Base-by-base conservation (phyloP, 2,888 invertebrate species). In the Ichneumon xanthorius region DNA sequence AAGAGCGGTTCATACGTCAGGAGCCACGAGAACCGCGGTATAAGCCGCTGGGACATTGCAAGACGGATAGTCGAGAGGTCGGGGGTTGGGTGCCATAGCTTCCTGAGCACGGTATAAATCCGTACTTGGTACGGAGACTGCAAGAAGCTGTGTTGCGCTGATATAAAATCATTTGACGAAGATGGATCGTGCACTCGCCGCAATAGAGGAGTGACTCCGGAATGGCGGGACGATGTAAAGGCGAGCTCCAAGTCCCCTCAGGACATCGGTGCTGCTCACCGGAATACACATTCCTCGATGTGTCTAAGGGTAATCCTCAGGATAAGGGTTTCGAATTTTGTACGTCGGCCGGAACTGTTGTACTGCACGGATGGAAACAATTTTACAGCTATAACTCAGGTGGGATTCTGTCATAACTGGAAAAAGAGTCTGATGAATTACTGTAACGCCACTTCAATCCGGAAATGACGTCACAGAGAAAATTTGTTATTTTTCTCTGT, bases 141-240 rank as follows among this genome's bases (percentile, higher is more conserved):
- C 72, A 65, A 80, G 82, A 82, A 82, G 81, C 82, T 82, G 85
- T 80, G 80, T 76, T 50, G 48, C 71, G 75, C 82, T 80, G 85
- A 85, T 82, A 85, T 85, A 85, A 85, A 82, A 85, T 85, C 82
- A 80, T 82, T 79, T 82, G 85, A 85, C 82, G 63, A 82, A 85
- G 82, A 85, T 80, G 67, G 82, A 85, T 85, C 76, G 85, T 68
- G 70, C 76, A 82, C 80, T 85, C 82, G 76, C 76, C 80, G 71
- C 79, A 77, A 75, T 79, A 80, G 76, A 79, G 82, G 76, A 75
- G 58, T 75, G 71, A 75, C 65, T 82, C 75, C 48, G 19, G 67
- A 67, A 80, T 65, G 76, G 71, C 58, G 22, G 53, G 53, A 6
- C 53, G 26, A 71, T 85, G 75, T 75, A 45, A 75, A 75, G 45